Percentiles rank a stretch among this genome's conserved stretches.
phyloP scores from a whole-genome alignment of 1,140 invertebrate genomes.

The Cherax quadricarinatus region DNA sequence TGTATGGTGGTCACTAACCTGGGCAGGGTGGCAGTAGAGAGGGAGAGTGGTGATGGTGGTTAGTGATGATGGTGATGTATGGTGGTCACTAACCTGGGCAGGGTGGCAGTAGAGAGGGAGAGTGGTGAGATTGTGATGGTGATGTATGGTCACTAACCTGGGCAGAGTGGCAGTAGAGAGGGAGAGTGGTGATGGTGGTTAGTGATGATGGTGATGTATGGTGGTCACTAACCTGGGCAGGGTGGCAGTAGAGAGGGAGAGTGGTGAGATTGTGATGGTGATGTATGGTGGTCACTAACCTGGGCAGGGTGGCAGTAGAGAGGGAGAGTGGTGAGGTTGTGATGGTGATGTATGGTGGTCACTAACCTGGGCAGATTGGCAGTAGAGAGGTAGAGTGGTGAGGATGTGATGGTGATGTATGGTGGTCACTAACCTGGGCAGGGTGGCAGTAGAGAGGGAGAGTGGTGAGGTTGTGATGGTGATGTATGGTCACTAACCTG shows the following conservation, averaged over 20 bases:
- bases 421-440: slow-evolving; percentile 91
- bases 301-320: slow-evolving; percentile 90
- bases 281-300: slow-evolving; percentile 79
- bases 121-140: background rate
- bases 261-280: no score
- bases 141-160: no score
- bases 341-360: no score
- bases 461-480: slow-evolving; percentile 65
- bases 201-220: no score
- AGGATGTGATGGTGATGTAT: slow-evolving; percentile 83
- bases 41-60: slow-evolving; percentile 71
- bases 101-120: no score
- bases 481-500: background rate
- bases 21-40: slow-evolving; percentile 89
- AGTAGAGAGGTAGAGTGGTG: slow-evolving; percentile 95
- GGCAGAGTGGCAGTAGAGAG: background rate
- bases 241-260: no score
- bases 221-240: no score
- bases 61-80: no score
- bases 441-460: slow-evolving; percentile 85
- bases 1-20: slow-evolving; percentile 90
- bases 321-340: slow-evolving; percentile 88
- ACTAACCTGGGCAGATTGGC: slow-evolving; percentile 79
- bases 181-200: no score
- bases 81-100: background rate